phyloP scores from a whole-genome alignment of 1,140 invertebrate species.

The Cyclina sinensis region DNA sequence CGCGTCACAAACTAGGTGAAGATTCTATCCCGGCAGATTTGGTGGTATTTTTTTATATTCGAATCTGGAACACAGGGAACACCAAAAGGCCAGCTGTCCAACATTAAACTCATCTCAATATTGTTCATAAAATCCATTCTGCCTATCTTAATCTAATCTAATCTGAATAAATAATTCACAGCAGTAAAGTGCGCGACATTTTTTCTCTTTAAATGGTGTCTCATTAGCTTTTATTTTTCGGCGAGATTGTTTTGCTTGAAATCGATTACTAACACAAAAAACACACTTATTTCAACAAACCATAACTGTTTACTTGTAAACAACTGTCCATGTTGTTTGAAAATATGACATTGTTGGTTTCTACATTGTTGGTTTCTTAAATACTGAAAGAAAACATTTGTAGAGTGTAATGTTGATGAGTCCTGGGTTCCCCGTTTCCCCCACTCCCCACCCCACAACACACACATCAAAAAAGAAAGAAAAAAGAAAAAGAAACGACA shows the following conservation, averaged over 20 bases:
- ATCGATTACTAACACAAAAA: constrained; percentile 23
- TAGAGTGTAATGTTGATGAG: too few relatives aligned
- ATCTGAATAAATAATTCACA: constrained; percentile 55
- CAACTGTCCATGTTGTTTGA: too few relatives aligned
- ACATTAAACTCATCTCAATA: not conserved
- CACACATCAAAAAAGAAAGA: too few relatives aligned
- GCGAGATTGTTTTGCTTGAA: not conserved
- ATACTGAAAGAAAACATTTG: too few relatives aligned
- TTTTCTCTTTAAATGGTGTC: constrained; percentile 51
- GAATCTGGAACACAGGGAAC: not conserved
- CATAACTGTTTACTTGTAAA: not conserved
- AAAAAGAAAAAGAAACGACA: too few relatives aligned
- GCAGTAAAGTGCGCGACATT: constrained; percentile 46
- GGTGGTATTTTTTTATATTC: constrained; percentile 12
- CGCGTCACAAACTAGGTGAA: not conserved
- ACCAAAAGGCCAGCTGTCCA: constrained; percentile 33
- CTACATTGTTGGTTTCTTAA: too few relatives aligned
- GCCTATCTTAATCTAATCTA: constrained; percentile 51
- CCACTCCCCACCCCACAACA: too few relatives aligned
- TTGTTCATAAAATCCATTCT: constrained; percentile 46
- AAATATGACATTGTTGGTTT: too few relatives aligned
- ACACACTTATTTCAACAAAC: constrained; percentile 19
- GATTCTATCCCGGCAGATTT: not conserved
- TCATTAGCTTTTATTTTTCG: constrained; percentile 34
- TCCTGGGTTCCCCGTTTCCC: too few relatives aligned